Evolutionary conservation across 2,113 vertebrate genomes (phyloP), one percentile per base, ranked within the genome.

Genomic region (Limnothrissa miodon): DNA sequence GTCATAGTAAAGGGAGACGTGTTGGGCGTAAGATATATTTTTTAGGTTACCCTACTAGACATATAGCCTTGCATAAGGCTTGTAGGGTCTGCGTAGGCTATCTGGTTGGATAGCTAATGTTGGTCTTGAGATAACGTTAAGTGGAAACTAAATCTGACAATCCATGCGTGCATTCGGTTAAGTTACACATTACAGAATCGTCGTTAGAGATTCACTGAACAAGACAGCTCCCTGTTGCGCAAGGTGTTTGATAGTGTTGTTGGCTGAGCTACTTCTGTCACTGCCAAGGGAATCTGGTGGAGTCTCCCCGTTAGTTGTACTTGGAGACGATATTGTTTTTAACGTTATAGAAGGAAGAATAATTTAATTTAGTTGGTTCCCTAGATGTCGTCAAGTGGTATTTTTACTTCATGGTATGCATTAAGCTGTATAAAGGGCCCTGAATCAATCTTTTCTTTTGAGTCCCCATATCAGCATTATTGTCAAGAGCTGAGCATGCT

Each of bases 401-500:
- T n/a, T n/a, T n/a, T n/a, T n/a, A n/a, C 9, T 25, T 66, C 29
- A 25, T 11, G n/a, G 29, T 25, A 25, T 66, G 25, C n/a, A n/a
- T n/a, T n/a, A n/a, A n/a, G n/a, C n/a, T n/a, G n/a, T n/a, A n/a
- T n/a, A n/a, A n/a, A n/a, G n/a, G n/a, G n/a, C n/a, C n/a, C n/a
- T n/a, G n/a, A 13, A 29, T 56, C 51, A n/a, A 29, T 62, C 59
- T 25, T 74, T 74, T 11, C 25, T 36, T 42, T 42, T 42, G 42
- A 2, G 6, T 42, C 6, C 6, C 42, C 42, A 42, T 42, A 42
- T 42, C 6, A 42, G 6, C 42, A 21, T 13, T 74, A 66, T 2
- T 74, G 66, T 13, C 33, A 33, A 74, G 33, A 39, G 66, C 66
- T 74, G 66, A 74, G 66, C 66, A 74, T 36, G 66, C 66, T 74